A percentile compares a stretch with the other conserved stretches of the same genome.
These are phyloP conservation scores for Zosterops japonicus DNA, from an alignment of 2,113 vertebrate species.

Conservation along the genomic window DNA sequence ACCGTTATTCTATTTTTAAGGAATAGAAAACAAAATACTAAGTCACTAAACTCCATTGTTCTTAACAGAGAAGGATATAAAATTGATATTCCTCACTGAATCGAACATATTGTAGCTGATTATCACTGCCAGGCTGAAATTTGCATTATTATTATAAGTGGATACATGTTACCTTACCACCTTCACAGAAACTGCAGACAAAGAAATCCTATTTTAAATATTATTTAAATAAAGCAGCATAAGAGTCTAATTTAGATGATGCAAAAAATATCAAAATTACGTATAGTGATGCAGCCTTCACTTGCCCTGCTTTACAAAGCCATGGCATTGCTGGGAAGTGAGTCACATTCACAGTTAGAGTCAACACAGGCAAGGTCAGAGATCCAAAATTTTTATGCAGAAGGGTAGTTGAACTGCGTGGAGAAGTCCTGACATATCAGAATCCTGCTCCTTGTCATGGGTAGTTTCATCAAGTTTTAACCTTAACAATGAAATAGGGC, in stretches of 20 bases:
- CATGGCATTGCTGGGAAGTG: not conserved
- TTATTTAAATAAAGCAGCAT: not conserved
- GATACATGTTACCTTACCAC: not conserved
- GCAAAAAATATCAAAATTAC: not conserved
- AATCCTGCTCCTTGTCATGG: not conserved
- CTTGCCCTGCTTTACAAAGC: not conserved
- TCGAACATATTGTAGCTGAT: not conserved
- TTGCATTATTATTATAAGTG: not conserved
- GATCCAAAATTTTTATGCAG: not conserved
- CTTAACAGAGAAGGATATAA: not conserved
- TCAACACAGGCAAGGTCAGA: not conserved
- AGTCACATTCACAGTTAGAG: not conserved
- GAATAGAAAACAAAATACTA: not conserved
- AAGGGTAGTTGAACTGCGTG: not conserved
- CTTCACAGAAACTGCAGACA: not conserved
- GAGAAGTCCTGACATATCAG: not conserved
- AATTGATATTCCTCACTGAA: not conserved
- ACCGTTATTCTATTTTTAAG: not conserved
- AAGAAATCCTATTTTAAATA: not conserved
- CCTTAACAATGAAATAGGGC: not conserved
- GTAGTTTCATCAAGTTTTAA: not conserved
- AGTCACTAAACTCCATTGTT: not conserved
- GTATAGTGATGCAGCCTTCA: not conserved
- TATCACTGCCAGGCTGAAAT: not conserved
- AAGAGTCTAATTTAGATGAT: not conserved